Percentiles rank a stretch among this genome's conserved stretches.
These are phyloP conservation scores for Cecidostiba fungosa DNA, from an alignment of 2,888 invertebrate species.

Conservation along the genomic window DNA sequence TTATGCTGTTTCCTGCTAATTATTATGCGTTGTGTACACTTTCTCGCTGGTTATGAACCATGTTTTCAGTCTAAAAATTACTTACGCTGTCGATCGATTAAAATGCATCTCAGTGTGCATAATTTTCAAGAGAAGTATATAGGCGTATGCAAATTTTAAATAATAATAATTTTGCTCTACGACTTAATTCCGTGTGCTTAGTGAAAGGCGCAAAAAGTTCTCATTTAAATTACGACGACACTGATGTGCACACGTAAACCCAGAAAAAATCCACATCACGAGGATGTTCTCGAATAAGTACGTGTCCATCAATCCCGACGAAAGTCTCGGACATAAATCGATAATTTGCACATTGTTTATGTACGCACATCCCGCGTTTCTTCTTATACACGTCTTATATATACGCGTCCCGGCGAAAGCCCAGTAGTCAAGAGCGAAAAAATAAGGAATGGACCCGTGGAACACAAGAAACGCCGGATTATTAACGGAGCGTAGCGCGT, in stretches of 20 bases:
- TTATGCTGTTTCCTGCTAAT: slow-evolving; percentile 12
- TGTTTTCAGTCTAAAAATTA: not conserved
- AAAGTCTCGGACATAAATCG: slow-evolving; percentile 42
- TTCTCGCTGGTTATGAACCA: not conserved
- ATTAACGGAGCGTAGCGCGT: slow-evolving; percentile 76
- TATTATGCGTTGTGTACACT: not conserved
- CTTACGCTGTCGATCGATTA: not conserved
- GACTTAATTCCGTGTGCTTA: not conserved
- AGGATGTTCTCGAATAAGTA: not conserved
- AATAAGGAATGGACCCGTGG: slow-evolving; percentile 48
- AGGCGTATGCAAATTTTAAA: not conserved
- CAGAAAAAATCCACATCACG: not conserved
- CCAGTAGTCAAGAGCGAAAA: slow-evolving; percentile 8
- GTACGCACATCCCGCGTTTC: not conserved
- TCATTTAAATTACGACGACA: not conserved
- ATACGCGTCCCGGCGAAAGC: slow-evolving; percentile 24
- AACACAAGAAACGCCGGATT: slow-evolving; percentile 65
- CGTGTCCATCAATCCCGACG: not conserved
- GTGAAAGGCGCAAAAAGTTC: not conserved
- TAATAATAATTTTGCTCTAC: not conserved
- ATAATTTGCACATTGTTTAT: slow-evolving; percentile 53
- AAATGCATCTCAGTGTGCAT: not conserved
- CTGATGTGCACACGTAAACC: not conserved
- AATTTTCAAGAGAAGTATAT: not conserved
- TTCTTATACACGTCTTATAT: not conserved